Evolutionary conservation across 2,113 vertebrate species (phyloP).

Genomic region (Gulo gulo): DNA sequence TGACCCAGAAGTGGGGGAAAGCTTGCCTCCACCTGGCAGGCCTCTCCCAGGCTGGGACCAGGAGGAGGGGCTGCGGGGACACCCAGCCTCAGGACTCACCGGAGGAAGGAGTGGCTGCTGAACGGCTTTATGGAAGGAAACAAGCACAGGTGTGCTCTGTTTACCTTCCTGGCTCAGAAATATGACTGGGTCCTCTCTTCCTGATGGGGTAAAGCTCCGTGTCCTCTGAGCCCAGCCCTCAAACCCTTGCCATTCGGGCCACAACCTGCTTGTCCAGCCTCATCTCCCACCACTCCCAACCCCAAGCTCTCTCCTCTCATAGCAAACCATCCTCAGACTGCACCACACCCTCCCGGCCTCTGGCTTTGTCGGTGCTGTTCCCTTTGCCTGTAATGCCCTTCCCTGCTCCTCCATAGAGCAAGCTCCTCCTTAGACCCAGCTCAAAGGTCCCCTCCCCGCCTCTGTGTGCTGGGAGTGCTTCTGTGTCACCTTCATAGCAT

Average conservation of each 20-base stretch:
- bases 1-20: neutral
- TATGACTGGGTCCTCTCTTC: too few relatives aligned
- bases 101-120: neutral
- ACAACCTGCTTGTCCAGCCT: neutral
- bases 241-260: neutral
- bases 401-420: neutral
- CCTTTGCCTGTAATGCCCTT: neutral
- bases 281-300: too few relatives aligned
- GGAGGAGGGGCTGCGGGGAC: neutral
- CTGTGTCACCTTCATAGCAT: neutral
- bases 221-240: neutral
- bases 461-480: neutral
- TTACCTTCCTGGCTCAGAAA: neutral
- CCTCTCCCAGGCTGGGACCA: neutral
- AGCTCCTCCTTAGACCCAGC: neutral
- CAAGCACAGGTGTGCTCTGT: neutral
- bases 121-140: neutral
- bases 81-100: neutral
- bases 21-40: neutral
- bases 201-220: neutral
- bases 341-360: neutral
- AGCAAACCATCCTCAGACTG: fast-evolving
- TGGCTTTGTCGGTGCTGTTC: neutral
- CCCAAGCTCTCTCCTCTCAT: neutral
- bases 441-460: neutral